These are phyloP conservation scores for Nestor notabilis DNA, from an alignment of 2,113 vertebrate genomes.

Conservation along the genomic window DNA sequence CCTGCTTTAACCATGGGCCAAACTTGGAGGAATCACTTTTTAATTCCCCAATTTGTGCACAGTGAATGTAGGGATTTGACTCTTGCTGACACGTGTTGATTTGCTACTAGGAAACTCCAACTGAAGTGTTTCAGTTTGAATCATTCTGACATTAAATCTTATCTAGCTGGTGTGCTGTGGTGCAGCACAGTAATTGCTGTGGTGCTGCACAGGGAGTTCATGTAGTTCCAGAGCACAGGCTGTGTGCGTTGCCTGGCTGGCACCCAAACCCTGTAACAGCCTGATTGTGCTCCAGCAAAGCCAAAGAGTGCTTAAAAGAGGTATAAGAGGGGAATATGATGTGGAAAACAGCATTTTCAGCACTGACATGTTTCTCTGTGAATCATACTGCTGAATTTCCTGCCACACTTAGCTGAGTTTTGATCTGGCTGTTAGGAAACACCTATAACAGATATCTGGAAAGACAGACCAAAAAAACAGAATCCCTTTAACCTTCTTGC, in stretches of 20 bases:
- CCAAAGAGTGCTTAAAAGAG: background rate
- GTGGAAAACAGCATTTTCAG: background rate
- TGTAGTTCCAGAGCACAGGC: background rate
- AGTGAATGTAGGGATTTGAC: background rate
- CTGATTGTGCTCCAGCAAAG: background rate
- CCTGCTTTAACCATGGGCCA: background rate
- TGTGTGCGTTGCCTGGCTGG: fast-evolving
- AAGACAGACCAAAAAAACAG: background rate
- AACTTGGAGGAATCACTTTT: background rate
- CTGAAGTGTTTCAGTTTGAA: background rate
- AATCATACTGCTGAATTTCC: background rate
- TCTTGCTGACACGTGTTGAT: background rate
- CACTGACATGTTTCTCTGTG: background rate
- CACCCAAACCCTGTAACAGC: background rate
- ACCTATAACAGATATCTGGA: background rate
- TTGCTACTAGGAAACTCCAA: background rate
- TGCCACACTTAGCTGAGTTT: background rate
- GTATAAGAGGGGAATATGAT: background rate
- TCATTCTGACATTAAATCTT: background rate
- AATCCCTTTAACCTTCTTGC: background rate
- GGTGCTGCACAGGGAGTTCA: fast-evolving
- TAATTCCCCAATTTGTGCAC: background rate
- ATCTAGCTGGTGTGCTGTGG: fast-evolving
- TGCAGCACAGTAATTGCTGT: background rate
- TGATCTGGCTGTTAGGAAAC: background rate